A percentile compares a stretch with the other conserved stretches of the same genome.
Conservation (phyloP, 2,888 invertebrate genomes). For the Harpalus rufipes region DNA sequence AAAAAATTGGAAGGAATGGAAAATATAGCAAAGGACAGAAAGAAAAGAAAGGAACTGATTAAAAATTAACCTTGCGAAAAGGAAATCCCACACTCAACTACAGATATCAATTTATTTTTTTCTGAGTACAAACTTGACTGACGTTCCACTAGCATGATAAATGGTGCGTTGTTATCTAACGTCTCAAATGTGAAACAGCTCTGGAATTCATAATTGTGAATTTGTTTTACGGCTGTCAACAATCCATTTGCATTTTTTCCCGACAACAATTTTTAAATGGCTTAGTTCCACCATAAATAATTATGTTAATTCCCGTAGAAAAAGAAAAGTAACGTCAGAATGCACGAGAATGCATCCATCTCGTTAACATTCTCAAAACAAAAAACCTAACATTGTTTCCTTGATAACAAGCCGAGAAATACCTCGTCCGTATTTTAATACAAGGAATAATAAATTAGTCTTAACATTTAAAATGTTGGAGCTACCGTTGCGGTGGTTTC, state of each 20-base stretch:
- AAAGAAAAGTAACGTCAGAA: conserved; percentile 57
- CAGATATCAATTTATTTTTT: too few relatives aligned
- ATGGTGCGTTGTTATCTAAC: not conserved
- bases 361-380: conserved; percentile 63
- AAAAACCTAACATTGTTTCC: conserved; percentile 64
- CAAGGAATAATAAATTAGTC: conserved; percentile 62
- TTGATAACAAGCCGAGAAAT: conserved; percentile 65
- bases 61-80: not conserved
- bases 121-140: too few relatives aligned
- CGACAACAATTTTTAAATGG: conserved; percentile 43
- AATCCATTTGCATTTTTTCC: conserved; percentile 52
- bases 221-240: conserved; percentile 40
- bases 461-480: conserved; percentile 60
- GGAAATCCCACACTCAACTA: too few relatives aligned
- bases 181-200: not conserved
- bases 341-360: conserved; percentile 65
- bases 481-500: conserved; percentile 16
- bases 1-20: too few relatives aligned
- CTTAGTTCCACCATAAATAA: conserved; percentile 60
- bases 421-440: conserved; percentile 57
- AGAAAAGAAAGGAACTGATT: not conserved
- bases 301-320: conserved; percentile 63
- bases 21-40: too few relatives aligned
- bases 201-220: conserved; percentile 39
- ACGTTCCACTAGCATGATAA: not conserved